These are phyloP conservation scores for Daboia siamensis DNA, from an alignment of 2,113 vertebrate genomes.

Conservation along the genomic window DNA sequence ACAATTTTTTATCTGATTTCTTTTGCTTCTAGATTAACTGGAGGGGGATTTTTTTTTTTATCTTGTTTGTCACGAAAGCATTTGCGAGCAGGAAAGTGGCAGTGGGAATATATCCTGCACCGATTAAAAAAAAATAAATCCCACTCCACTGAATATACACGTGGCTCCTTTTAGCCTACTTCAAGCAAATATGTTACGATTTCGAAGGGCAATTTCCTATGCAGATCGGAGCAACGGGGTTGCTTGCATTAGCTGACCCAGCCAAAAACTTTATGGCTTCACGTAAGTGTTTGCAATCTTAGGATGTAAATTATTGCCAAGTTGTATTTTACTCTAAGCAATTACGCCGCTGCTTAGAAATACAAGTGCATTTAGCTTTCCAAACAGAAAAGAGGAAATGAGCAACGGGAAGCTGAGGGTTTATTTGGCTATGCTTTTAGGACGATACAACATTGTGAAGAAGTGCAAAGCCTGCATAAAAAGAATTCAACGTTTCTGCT, in stretches of 20 bases:
- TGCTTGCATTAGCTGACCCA: slow-evolving; percentile 7
- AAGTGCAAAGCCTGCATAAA: background rate
- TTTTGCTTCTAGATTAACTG: background rate
- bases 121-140: background rate
- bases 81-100: background rate
- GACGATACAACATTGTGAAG: background rate
- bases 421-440: background rate
- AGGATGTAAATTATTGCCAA: slow-evolving; percentile 12
- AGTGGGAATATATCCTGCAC: background rate
- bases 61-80: background rate
- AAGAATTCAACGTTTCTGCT: background rate
- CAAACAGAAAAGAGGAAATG: slow-evolving; percentile 5
- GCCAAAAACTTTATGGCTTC: slow-evolving; percentile 8
- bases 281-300: slow-evolving; percentile 12
- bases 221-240: background rate
- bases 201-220: background rate
- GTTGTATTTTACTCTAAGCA: slow-evolving; percentile 10
- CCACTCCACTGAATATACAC: background rate
- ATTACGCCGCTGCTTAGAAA: slow-evolving; percentile 3
- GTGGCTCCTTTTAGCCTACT: background rate
- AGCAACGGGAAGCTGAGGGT: background rate
- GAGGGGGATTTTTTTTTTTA: background rate
- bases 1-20: background rate
- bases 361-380: slow-evolving; percentile 5
- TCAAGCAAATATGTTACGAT: background rate